Evolutionary conservation across 2,888 invertebrate genomes (phyloP), one percentile per base, ranked within the genome.

Genomic region (Sycophila texana): DNA sequence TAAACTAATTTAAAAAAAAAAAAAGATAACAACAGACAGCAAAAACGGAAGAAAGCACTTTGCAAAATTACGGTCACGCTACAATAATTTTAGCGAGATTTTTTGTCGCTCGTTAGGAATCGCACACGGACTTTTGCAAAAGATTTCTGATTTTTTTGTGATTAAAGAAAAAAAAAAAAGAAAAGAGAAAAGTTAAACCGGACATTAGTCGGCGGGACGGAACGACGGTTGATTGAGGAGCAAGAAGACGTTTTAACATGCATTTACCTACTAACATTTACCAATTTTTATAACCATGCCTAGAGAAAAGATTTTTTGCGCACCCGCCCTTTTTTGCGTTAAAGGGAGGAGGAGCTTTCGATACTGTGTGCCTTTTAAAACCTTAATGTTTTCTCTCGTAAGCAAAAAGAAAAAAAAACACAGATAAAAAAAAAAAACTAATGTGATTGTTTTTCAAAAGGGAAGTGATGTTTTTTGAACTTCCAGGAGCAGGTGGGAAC

Each of bases 401-500:
- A 85, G 84, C 81, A 85, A 75, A 78, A 73, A 49, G n/a, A n/a
- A 53, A 63, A 58, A 53, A 55, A 57, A 68, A 65, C 39, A 70
- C 26, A 70, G 18, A 61, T 61, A 74, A 55, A 49, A 30, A 68
- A 68, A 51, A 39, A 20, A 66, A 85, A 86, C 86, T 88, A 87
- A 87, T 88, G 84, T 88, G 87, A 89, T 88, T 89, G 86, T 90
- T 90, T 90, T 82, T 89, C 88, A 87, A 89, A 90, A 90, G 89
- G 90, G 90, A 90, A 90, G 90, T 90, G 90, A 89, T 90, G 88
- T 90, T 89, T 87, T 90, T 90, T 90, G 86, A 90, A 89, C 90
- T 90, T 90, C 89, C 90, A 90, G 90, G 90, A 90, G 90, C 89
- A 90, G 89, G 89, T 90, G 90, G 90, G 89, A 90, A 90, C 90